These are phyloP conservation scores for Pangasius djambal DNA, from an alignment of 2,797 vertebrate species.

Conservation along the genomic window DNA sequence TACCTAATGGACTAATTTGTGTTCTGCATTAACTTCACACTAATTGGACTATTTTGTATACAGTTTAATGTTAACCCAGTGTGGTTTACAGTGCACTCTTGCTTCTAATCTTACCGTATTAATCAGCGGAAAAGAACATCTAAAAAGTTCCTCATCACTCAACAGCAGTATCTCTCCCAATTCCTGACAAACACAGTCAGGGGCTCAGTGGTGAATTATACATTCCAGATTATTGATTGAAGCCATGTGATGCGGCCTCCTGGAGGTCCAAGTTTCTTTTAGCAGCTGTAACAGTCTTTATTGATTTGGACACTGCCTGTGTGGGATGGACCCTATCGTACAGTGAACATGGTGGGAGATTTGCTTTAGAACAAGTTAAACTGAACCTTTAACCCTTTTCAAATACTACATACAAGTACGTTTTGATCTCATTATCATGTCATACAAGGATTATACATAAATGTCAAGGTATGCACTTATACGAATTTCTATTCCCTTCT, in stretches of 20 bases:
- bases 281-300: constrained; percentile 62
- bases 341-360: constrained; percentile 11
- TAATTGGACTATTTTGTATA: constrained; percentile 54
- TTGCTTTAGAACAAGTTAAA: constrained; percentile 14
- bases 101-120: constrained; percentile 18
- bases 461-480: not conserved
- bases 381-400: no score
- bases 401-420: not conserved
- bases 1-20: constrained; percentile 51
- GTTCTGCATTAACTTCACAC: constrained; percentile 39
- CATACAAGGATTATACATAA: no score
- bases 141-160: not conserved
- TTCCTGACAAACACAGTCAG: constrained; percentile 43
- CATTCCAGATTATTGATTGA: constrained; percentile 66
- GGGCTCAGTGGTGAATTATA: constrained; percentile 61
- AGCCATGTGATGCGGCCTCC: constrained; percentile 62
- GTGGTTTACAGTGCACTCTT: constrained; percentile 19
- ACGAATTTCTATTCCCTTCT: no score
- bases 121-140: not conserved
- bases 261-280: constrained; percentile 55
- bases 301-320: constrained; percentile 58
- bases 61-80: constrained; percentile 47
- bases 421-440: not conserved
- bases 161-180: constrained; percentile 33
- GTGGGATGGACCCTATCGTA: constrained; percentile 34